Conservation (phyloP, 1,140 invertebrate species). For the Trichonephila inaurata region DNA sequence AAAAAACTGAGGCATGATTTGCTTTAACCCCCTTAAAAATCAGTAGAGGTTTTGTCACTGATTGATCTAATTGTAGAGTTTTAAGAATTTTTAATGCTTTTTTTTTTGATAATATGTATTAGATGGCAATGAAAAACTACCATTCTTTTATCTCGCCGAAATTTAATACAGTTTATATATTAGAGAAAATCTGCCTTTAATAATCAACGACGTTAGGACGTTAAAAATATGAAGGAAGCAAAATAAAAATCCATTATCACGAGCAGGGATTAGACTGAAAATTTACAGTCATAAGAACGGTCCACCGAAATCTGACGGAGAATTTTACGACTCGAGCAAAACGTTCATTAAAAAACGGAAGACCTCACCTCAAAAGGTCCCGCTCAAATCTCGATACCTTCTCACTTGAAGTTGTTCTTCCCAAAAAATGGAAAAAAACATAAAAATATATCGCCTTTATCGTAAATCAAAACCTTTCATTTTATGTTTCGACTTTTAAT, state of each 20-base stretch:
- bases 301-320: constrained; percentile 21
- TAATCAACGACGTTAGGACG: background rate
- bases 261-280: constrained; percentile 67
- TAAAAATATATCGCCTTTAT: constrained; percentile 64
- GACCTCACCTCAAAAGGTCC: constrained; percentile 41
- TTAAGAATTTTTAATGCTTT: too few species aligned
- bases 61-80: too few species aligned
- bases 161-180: background rate
- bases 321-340: constrained; percentile 69
- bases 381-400: constrained; percentile 53
- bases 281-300: constrained; percentile 62
- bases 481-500: constrained; percentile 63
- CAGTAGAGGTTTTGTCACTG: too few species aligned
- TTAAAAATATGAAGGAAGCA: constrained; percentile 21
- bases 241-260: constrained; percentile 69
- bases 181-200: background rate
- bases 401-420: constrained; percentile 35
- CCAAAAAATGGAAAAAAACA: constrained; percentile 64
- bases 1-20: too few species aligned
- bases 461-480: constrained; percentile 66
- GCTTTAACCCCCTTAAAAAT: too few species aligned
- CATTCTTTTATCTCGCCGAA: background rate
- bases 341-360: constrained; percentile 74
- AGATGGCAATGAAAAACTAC: background rate
- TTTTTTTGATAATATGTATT: background rate